A percentile compares a stretch with the other conserved stretches of the same genome.
These are phyloP conservation scores for Smutsia temminckii DNA, from an alignment of 2,797 vertebrate genomes.

Conservation along the genomic window DNA sequence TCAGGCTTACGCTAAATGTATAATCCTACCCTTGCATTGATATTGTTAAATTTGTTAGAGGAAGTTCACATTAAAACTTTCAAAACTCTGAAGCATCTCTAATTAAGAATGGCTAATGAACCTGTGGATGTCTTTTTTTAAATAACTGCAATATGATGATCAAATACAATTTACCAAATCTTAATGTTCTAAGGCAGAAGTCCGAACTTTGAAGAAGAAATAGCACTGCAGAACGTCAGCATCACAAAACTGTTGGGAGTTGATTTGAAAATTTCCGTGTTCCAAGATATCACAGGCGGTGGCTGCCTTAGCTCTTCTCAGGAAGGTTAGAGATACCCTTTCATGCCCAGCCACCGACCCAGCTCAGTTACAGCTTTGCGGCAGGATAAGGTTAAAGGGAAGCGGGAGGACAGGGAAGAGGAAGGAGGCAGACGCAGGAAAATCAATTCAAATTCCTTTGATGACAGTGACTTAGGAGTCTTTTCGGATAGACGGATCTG, in stretches of 20 bases:
- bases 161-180: not conserved
- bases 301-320: constrained; percentile 64
- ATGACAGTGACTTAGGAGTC: constrained; percentile 66
- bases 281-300: not conserved
- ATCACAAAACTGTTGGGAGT: not conserved
- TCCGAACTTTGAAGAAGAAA: not conserved
- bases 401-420: constrained; percentile 84
- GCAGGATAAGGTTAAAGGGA: constrained; percentile 88
- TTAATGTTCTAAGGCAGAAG: not conserved
- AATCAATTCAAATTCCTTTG: constrained; percentile 76
- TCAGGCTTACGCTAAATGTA: not conserved
- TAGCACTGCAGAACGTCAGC: not conserved
- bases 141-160: not conserved
- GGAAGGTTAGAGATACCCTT: constrained; percentile 77
- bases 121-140: not conserved
- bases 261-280: constrained; percentile 16
- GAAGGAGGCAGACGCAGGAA: constrained; percentile 74
- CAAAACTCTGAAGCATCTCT: constrained; percentile 35
- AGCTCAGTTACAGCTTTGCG: constrained; percentile 93
- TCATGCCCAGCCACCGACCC: constrained; percentile 78
- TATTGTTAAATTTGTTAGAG: constrained; percentile 28
- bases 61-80: constrained; percentile 52
- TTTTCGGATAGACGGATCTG: not conserved
- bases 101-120: constrained; percentile 28
- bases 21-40: not conserved